Percentiles rank a stretch among this genome's conserved stretches.
These are phyloP conservation scores for Emmelina monodactyla DNA, from an alignment of 2,888 invertebrate species.

Conservation along the genomic window DNA sequence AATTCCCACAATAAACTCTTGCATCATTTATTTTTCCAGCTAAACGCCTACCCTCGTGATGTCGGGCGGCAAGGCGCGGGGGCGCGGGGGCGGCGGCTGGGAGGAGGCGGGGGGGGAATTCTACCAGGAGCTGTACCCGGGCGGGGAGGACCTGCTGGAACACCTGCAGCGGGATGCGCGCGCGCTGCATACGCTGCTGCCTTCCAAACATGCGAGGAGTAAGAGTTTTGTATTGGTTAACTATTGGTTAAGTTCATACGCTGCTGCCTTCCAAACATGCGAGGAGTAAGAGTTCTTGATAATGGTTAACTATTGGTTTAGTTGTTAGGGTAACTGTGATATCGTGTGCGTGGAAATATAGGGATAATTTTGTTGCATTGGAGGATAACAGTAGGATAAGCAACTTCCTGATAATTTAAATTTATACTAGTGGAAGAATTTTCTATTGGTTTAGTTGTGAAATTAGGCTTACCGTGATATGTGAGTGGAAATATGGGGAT, in stretches of 20 bases:
- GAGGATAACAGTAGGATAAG: no score
- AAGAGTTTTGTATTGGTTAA: conserved; percentile 27
- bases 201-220: conserved; percentile 80
- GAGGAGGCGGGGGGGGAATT: conserved; percentile 87
- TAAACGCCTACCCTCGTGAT: no score
- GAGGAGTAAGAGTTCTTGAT: conserved; percentile 64
- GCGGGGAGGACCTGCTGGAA: conserved; percentile 69
- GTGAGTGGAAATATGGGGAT: no score
- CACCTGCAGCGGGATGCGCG: conserved; percentile 77
- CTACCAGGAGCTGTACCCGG: conserved; percentile 85
- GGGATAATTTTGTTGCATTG: no score
- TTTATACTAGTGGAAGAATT: background rate
- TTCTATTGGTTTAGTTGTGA: background rate
- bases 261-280: conserved; percentile 81
- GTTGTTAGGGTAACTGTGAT: no score
- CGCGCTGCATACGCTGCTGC: conserved; percentile 77
- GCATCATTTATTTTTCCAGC: no score
- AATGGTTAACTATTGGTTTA: background rate
- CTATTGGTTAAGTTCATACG: conserved; percentile 66
- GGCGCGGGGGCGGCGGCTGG: conserved; percentile 67
- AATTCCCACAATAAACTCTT: no score
- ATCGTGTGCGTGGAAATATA: no score
- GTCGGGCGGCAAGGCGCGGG: conserved; percentile 49
- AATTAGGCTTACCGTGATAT: no score
- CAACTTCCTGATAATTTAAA: background rate